Evolutionary conservation across 1,140 invertebrate species (phyloP).

Genomic region (Tetramorium parvispinum): DNA sequence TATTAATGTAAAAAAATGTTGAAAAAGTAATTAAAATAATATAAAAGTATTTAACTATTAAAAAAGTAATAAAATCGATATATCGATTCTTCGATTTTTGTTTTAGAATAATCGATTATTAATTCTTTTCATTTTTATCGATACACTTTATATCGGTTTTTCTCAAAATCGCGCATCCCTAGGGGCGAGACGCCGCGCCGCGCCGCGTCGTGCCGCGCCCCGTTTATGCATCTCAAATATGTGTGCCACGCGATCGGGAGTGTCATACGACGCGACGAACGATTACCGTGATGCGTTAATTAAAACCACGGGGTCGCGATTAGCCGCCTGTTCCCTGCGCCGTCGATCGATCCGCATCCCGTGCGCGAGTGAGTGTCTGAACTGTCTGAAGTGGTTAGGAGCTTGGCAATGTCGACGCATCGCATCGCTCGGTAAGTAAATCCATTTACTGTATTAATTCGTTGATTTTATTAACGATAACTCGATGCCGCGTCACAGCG

Average conservation of each 20-base stretch:
- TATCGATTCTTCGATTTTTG: no score
- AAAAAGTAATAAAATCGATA: no score
- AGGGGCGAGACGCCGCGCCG: neutral
- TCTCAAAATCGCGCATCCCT: no score
- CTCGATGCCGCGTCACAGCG: neutral
- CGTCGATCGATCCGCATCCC: neutral
- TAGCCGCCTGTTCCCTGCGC: neutral
- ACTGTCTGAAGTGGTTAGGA: neutral
- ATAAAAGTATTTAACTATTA: no score
- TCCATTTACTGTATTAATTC: neutral
- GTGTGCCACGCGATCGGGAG: neutral
- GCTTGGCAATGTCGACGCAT: neutral
- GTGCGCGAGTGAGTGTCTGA: neutral
- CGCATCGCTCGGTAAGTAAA: neutral
- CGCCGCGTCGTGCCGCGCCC: neutral
- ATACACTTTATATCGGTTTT: no score
- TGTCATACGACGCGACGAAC: neutral
- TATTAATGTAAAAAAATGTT: no score
- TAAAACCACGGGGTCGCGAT: neutral
- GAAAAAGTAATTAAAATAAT: no score
- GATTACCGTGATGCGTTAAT: conserved; percentile 13
- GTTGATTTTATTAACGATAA: conserved; percentile 11
- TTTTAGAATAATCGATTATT: no score
- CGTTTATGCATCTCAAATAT: neutral
- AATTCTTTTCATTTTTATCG: no score